A percentile compares a stretch with the other conserved stretches of the same genome.
phyloP scores from a whole-genome alignment of 2,113 vertebrate genomes.

The Nanger granti region DNA sequence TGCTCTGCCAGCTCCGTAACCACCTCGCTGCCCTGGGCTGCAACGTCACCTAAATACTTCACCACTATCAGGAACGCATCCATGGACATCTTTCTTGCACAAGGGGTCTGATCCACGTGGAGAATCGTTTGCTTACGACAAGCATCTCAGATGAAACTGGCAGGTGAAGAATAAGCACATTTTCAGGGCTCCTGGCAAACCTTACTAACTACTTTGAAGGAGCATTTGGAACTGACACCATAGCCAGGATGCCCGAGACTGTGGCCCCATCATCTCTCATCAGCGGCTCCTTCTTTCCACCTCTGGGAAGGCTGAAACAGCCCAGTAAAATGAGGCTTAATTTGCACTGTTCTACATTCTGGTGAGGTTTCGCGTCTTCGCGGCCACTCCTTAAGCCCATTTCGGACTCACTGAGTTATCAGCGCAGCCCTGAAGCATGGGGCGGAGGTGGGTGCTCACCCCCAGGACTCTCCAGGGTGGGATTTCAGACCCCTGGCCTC shows the following conservation, averaged over 20 bases:
- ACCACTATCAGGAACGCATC: not conserved
- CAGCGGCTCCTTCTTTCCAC: not conserved
- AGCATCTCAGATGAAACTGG: not conserved
- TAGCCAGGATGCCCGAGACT: accelerated
- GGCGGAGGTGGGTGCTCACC: not conserved
- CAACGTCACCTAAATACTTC: accelerated
- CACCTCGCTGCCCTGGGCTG: not conserved
- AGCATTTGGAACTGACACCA: accelerated
- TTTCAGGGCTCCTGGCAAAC: not conserved
- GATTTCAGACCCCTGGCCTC: not conserved
- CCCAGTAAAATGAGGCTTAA: not conserved
- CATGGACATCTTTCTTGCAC: not conserved
- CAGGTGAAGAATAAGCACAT: not conserved
- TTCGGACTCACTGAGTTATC: not conserved
- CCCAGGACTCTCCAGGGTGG: not conserved
- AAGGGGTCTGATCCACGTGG: not conserved
- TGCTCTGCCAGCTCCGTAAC: accelerated
- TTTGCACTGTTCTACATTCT: not conserved
- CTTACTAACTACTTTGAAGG: not conserved
- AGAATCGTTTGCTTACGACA: not conserved
- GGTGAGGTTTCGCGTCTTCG: not conserved
- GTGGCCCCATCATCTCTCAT: accelerated
- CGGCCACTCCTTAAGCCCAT: not conserved
- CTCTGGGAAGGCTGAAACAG: not conserved
- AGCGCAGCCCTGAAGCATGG: accelerated